Conservation (phyloP, 2,113 vertebrate genomes). For the Cryptomyrus ogoouensis region DNA sequence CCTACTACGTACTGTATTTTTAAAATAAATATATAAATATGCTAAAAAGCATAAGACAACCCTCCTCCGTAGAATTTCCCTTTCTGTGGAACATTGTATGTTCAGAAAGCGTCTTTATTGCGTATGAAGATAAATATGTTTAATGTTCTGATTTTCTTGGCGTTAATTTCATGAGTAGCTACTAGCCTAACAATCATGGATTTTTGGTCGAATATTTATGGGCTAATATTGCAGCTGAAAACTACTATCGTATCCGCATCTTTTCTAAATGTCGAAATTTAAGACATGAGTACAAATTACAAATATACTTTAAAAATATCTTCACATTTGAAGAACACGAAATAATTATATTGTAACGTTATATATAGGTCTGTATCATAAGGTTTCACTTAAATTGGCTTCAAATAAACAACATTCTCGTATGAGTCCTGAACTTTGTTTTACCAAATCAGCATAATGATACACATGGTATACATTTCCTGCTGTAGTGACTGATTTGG, state of each 20-base stretch:
- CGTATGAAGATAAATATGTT: background rate
- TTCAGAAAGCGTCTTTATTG: background rate
- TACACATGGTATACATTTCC: background rate
- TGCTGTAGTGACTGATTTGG: background rate
- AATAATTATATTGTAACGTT: background rate
- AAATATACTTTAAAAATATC: background rate
- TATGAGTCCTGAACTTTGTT: background rate
- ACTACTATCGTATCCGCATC: background rate
- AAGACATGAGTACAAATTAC: background rate
- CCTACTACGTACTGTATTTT: background rate
- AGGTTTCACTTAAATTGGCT: background rate
- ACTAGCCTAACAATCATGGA: background rate
- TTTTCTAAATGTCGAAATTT: background rate
- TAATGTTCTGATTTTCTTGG: background rate
- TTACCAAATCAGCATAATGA: background rate
- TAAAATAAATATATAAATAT: background rate
- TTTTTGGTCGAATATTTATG: background rate
- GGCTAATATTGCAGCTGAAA: background rate
- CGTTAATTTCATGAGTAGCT: background rate
- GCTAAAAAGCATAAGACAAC: background rate
- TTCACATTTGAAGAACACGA: background rate
- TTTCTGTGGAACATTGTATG: background rate
- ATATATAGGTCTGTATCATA: background rate
- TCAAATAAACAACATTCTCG: background rate
- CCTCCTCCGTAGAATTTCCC: background rate